A percentile compares a stretch with the other conserved stretches of the same genome.
Conservation (phyloP, 2,113 vertebrate species). For the Hyperopisus bebe region DNA sequence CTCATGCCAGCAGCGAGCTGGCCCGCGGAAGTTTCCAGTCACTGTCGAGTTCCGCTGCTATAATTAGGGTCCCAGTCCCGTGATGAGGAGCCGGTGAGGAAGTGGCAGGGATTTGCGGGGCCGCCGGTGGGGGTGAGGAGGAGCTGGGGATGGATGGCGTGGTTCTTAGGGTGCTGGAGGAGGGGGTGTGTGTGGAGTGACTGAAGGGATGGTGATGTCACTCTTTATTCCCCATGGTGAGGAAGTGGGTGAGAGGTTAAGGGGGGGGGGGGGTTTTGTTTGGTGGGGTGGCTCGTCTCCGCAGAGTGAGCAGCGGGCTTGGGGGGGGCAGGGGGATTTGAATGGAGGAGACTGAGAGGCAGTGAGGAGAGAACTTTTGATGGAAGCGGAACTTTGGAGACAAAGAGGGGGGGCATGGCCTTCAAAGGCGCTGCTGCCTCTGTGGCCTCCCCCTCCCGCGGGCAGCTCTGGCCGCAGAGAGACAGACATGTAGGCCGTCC, state of each 20-base stretch:
- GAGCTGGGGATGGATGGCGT: neutral
- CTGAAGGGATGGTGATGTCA: conserved; percentile 34
- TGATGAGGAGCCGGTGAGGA: neutral
- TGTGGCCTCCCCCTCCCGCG: neutral
- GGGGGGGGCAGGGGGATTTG: conserved; percentile 24
- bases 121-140: neutral
- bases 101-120: neutral
- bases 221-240: conserved; percentile 35
- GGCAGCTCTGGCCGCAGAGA: neutral
- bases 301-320: neutral
- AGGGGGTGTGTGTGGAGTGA: conserved; percentile 5
- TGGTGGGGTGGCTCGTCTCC: neutral
- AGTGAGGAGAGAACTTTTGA: conserved; percentile 13
- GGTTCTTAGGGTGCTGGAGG: conserved; percentile 12
- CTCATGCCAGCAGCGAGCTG: neutral
- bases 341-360: conserved; percentile 24
- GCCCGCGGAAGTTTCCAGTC: neutral
- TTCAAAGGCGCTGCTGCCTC: neutral
- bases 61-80: neutral
- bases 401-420: conserved; percentile 8
- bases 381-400: neutral
- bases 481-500: neutral
- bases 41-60: neutral
- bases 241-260: conserved; percentile 64
- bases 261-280: conserved; percentile 14